Evolutionary conservation across 2,797 vertebrate species (phyloP), one percentile per base, ranked within the genome.

Genomic region (Phataginus tricuspis): DNA sequence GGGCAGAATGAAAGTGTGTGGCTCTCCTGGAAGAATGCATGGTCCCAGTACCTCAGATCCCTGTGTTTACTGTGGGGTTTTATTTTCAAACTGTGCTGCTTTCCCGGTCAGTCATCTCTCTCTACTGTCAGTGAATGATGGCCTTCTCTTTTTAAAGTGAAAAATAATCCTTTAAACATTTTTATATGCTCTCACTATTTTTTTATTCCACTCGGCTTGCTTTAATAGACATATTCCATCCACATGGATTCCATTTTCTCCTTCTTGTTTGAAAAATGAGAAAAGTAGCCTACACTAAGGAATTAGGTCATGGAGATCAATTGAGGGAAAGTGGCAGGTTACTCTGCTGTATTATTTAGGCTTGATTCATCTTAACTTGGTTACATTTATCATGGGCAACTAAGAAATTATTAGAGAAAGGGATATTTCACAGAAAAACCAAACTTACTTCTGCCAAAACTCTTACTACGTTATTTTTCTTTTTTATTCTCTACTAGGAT

Each of bases 121-220:
- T 42, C 78, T 79, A 18, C n/a, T 96, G 71, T 86, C 88, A 79
- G 34, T 86, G 93, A 97, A 21, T 79, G 80, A 97, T 94, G 27
- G 83, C 78, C 53, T 79, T 95, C 72, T 39, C 49, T 96, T 75
- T 95, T 68, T 68, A 85, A 96, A 94, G 94, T 94, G 86, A 93
- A 97, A 96, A 97, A 95, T 97, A 80, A 80, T 71, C 72, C 95
- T 97, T 97, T 96, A 97, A 97, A 94, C 85, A 61, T 96, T 97
- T 96, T 96, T 96, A 85, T 92, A 88, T 90, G 79, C 82, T 86
- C 55, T 79, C 64, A 53, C 77, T 80, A 69, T 92, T 96, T 95
- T 74, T 93, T 96, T 93, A 97, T 97, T 96, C 66, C 42, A 95
- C 78, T 37, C 95, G 57, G n/a, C 87, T 97, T 97, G 83, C 93